Percentiles rank a stretch among this genome's conserved stretches.
phyloP scores from a whole-genome alignment of 2,888 invertebrate genomes.

The Hypolimnas misippus region DNA sequence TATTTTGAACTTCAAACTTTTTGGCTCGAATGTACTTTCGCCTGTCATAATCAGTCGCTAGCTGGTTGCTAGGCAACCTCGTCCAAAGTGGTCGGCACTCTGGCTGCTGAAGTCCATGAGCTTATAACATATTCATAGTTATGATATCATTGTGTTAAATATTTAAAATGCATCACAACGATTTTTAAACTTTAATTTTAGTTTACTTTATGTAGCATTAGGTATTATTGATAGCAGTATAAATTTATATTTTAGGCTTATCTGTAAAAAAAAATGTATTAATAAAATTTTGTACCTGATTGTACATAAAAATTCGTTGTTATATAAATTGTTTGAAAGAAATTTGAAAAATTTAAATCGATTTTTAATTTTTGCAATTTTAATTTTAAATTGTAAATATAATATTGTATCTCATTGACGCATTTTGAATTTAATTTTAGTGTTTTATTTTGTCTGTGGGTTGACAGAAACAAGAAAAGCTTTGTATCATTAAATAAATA shows the following conservation, averaged over 20 bases:
- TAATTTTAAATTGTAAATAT: not conserved
- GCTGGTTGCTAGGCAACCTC: too few species aligned
- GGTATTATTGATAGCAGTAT: too few species aligned
- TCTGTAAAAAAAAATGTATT: not conserved
- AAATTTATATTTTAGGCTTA: not conserved
- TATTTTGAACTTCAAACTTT: too few species aligned
- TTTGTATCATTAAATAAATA: not conserved
- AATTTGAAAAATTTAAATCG: not conserved
- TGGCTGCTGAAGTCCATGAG: too few species aligned
- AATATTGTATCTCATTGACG: conserved; percentile 9
- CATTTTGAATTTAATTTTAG: conserved; percentile 8
- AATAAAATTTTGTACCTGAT: conserved; percentile 8
- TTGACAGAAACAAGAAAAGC: conserved; percentile 5
- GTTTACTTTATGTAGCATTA: too few species aligned
- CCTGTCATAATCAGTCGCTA: too few species aligned
- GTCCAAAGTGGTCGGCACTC: too few species aligned
- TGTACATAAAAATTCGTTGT: conserved; percentile 5
- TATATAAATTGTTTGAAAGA: not conserved
- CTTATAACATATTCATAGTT: too few species aligned
- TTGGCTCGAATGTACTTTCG: too few species aligned
- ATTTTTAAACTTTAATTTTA: too few species aligned
- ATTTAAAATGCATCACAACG: too few species aligned
- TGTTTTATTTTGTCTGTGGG: not conserved
- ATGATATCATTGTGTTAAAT: too few species aligned
- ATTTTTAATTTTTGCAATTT: not conserved